These are phyloP conservation scores for Parauchenoglanis ngamensis DNA, from an alignment of 2,797 vertebrate genomes.

Conservation along the genomic window DNA sequence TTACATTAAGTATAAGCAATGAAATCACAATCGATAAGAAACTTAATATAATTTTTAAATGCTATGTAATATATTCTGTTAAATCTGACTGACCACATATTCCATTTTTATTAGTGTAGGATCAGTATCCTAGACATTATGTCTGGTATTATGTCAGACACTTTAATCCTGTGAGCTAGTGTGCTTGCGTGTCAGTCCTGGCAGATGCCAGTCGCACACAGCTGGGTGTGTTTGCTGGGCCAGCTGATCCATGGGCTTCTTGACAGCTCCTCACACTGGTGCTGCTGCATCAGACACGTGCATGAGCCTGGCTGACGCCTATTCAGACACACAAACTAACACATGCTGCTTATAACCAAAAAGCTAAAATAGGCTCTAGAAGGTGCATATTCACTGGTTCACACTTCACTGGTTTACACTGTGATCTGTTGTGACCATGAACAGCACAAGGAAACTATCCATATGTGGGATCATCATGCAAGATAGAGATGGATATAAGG, in stretches of 20 bases:
- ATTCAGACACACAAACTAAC: background rate
- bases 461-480: background rate
- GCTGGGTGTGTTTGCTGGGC: slow-evolving; percentile 21
- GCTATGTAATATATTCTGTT: too few species aligned
- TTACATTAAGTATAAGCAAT: too few species aligned
- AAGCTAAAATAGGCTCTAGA: background rate
- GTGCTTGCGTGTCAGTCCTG: background rate
- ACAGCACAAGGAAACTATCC: background rate
- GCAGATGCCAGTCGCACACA: slow-evolving; percentile 22
- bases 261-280: slow-evolving; percentile 17
- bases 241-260: slow-evolving; percentile 38
- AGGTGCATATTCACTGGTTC: background rate
- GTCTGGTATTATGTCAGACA: background rate
- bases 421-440: slow-evolving; percentile 1
- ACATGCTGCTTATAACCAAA: background rate
- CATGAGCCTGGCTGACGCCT: slow-evolving; percentile 20
- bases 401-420: background rate
- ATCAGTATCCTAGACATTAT: background rate
- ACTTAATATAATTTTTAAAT: too few species aligned
- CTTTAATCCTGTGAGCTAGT: background rate
- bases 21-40: too few species aligned
- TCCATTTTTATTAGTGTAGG: background rate
- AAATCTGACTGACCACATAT: background rate
- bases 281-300: slow-evolving; percentile 23
- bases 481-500: background rate